Evolutionary conservation across 1,140 invertebrate species (phyloP).

Genomic region (Lysiphlebus fabarum): DNA sequence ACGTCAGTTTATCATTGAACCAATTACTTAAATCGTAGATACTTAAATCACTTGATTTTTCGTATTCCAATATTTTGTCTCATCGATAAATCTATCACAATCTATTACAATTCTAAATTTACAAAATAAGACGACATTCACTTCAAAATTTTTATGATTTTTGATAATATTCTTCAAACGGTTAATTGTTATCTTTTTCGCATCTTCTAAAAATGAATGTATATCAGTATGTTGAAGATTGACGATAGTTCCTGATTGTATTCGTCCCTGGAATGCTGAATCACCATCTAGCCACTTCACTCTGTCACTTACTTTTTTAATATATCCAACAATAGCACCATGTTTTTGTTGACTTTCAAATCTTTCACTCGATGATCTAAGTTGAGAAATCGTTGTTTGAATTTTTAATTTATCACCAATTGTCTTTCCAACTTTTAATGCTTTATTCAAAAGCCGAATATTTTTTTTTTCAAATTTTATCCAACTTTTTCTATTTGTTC

Average conservation of each 20-base stretch:
- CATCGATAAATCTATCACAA: slow-evolving; percentile 21
- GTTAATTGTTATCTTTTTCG: slow-evolving; percentile 12
- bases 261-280: slow-evolving; percentile 19
- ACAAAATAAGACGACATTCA: slow-evolving; percentile 21
- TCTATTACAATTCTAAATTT: slow-evolving; percentile 24
- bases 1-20: slow-evolving; percentile 22
- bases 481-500: too few relatives aligned
- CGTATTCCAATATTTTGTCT: slow-evolving; percentile 28
- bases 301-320: slow-evolving; percentile 15
- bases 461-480: too few relatives aligned
- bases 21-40: slow-evolving; percentile 23
- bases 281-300: slow-evolving; percentile 24
- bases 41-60: slow-evolving; percentile 23
- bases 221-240: slow-evolving; percentile 30
- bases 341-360: background rate
- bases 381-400: background rate
- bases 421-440: slow-evolving; percentile 1
- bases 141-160: slow-evolving; percentile 21
- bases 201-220: slow-evolving; percentile 24
- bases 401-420: background rate
- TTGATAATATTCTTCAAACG: slow-evolving; percentile 24
- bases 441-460: background rate
- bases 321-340: background rate
- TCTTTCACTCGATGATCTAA: slow-evolving; percentile 1
- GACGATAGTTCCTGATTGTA: slow-evolving; percentile 24